Evolutionary conservation across 2,797 vertebrate species (phyloP).

Genomic region (Pseudochaenichthys georgianus): DNA sequence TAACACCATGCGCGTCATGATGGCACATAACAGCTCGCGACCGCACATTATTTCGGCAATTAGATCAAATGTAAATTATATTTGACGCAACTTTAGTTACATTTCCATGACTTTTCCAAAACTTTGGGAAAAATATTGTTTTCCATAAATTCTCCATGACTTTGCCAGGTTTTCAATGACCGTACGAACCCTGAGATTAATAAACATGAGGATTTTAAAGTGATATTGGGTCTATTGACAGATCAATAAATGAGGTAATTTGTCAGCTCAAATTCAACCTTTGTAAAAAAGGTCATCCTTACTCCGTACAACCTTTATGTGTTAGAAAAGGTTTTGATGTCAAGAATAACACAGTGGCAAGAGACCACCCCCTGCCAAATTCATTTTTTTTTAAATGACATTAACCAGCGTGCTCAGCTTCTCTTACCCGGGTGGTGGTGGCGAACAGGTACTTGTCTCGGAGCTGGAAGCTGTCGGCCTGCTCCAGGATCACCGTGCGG

Average conservation of each 20-base stretch:
- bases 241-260: neutral
- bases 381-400: too few relatives aligned
- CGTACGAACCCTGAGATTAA: too few relatives aligned
- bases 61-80: too few relatives aligned
- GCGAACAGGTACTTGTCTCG: constrained; percentile 98
- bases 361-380: neutral
- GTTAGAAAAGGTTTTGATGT: neutral
- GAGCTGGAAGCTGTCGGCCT: constrained; percentile 94
- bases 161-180: too few relatives aligned
- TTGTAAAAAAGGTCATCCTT: neutral
- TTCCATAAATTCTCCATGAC: too few relatives aligned
- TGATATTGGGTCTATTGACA: neutral
- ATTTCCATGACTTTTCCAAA: too few relatives aligned
- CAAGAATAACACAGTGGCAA: neutral
- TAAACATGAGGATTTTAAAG: neutral
- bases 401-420: neutral
- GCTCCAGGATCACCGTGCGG: constrained; percentile 91
- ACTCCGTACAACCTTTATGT: neutral
- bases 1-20: too few relatives aligned
- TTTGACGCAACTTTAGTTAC: too few relatives aligned
- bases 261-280: neutral
- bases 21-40: too few relatives aligned
- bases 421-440: constrained; percentile 92
- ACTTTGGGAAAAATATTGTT: too few relatives aligned
- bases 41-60: too few relatives aligned